phyloP scores from a whole-genome alignment of 2,113 vertebrate genomes.

The Corythaixoides concolor region DNA sequence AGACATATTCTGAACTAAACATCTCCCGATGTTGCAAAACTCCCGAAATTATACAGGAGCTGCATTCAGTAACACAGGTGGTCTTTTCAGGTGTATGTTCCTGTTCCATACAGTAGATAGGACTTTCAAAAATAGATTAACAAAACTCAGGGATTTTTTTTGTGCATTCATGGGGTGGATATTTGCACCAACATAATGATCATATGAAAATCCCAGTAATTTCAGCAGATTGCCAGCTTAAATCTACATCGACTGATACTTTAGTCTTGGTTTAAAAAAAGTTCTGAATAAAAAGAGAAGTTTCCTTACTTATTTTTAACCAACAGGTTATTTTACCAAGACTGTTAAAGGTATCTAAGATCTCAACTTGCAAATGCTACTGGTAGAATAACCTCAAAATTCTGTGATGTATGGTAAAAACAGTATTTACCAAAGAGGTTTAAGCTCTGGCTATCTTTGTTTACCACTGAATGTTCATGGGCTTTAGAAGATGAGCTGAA shows the following conservation, averaged over 20 bases:
- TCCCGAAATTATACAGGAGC: not conserved
- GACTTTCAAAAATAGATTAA: not conserved
- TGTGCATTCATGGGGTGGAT: not conserved
- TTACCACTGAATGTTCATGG: not conserved
- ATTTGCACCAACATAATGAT: not conserved
- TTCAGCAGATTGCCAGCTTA: not conserved
- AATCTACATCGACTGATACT: not conserved
- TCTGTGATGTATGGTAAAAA: not conserved
- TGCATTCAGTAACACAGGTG: not conserved
- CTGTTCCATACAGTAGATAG: not conserved
- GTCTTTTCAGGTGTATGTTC: not conserved
- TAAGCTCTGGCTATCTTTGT: not conserved
- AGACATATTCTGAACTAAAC: not conserved
- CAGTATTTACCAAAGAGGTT: not conserved
- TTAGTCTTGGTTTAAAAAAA: not conserved
- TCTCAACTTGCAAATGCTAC: not conserved
- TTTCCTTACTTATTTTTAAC: not conserved
- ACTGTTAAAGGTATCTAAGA: not conserved
- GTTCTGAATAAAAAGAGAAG: not conserved
- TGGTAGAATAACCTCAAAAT: not conserved
- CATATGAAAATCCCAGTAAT: not conserved
- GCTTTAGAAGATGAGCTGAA: not conserved
- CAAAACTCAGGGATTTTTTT: not conserved
- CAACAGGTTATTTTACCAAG: accelerated
- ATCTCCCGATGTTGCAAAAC: not conserved